phyloP scores from a whole-genome alignment of 2,113 vertebrate species.

The Gasterosteus aculeatus region DNA sequence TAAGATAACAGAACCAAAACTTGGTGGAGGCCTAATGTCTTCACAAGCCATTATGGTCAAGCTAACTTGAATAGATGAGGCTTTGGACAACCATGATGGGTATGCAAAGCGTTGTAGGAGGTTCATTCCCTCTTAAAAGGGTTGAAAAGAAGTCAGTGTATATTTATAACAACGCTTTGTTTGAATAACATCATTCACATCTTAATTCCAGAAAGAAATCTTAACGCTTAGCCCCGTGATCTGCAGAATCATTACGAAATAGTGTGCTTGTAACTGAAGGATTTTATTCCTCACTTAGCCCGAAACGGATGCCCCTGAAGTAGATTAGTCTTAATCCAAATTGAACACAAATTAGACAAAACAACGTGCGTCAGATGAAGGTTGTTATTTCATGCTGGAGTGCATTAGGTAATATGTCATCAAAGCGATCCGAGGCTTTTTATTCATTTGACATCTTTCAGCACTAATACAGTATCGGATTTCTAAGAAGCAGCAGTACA shows the following conservation, averaged over 20 bases:
- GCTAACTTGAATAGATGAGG: slow-evolving; percentile 55
- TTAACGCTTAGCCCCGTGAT: background rate
- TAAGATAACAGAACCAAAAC: slow-evolving; percentile 76
- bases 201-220: background rate
- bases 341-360: slow-evolving; percentile 64
- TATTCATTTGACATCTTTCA: slow-evolving; percentile 77
- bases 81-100: slow-evolving; percentile 55
- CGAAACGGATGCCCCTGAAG: slow-evolving; percentile 14
- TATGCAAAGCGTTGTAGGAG: slow-evolving; percentile 64
- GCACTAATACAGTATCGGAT: slow-evolving; percentile 68
- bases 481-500: slow-evolving; percentile 54
- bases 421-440: slow-evolving; percentile 45
- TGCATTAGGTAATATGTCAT: slow-evolving; percentile 59
- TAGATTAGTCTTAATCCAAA: slow-evolving; percentile 56
- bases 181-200: background rate
- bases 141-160: background rate
- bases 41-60: slow-evolving; percentile 68
- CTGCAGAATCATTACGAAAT: background rate
- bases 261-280: background rate
- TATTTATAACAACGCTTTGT: background rate
- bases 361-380: slow-evolving; percentile 58
- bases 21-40: slow-evolving; percentile 35
- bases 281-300: background rate
- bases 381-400: slow-evolving; percentile 62
- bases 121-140: background rate